phyloP scores from a whole-genome alignment of 2,888 invertebrate genomes.

The Cataglyphis albicans region DNA sequence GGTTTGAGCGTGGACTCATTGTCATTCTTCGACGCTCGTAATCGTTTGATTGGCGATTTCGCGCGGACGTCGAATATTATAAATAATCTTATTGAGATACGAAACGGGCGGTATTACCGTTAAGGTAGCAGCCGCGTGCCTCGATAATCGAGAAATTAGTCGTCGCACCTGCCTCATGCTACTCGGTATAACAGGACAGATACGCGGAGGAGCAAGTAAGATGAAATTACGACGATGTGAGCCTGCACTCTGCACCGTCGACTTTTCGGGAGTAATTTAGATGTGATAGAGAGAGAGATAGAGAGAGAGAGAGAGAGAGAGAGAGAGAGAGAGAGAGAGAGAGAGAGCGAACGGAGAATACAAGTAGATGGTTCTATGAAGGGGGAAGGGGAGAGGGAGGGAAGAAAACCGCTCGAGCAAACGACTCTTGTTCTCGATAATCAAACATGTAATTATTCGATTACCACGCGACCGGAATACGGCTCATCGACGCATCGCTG shows the following conservation, averaged over 20 bases:
- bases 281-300: slow-evolving; percentile 50
- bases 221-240: slow-evolving; percentile 54
- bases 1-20: background rate
- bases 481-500: background rate
- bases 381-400: background rate
- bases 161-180: slow-evolving; percentile 69
- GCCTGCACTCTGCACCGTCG: slow-evolving; percentile 47
- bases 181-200: background rate
- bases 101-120: slow-evolving; percentile 50
- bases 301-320: slow-evolving; percentile 9
- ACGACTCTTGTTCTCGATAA: slow-evolving; percentile 71
- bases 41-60: background rate
- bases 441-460: slow-evolving; percentile 73
- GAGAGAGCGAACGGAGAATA: too few relatives aligned
- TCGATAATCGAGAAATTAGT: slow-evolving; percentile 75
- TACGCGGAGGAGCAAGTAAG: slow-evolving; percentile 31
- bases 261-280: slow-evolving; percentile 65
- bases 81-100: slow-evolving; percentile 56
- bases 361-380: background rate
- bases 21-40: too few relatives aligned
- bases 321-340: background rate
- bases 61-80: slow-evolving; percentile 51
- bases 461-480: slow-evolving; percentile 29
- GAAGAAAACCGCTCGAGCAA: slow-evolving; percentile 16
- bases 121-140: slow-evolving; percentile 61